These are phyloP conservation scores for Acanthococcus lagerstroemiae DNA, from an alignment of 2,888 invertebrate species.

Conservation along the genomic window DNA sequence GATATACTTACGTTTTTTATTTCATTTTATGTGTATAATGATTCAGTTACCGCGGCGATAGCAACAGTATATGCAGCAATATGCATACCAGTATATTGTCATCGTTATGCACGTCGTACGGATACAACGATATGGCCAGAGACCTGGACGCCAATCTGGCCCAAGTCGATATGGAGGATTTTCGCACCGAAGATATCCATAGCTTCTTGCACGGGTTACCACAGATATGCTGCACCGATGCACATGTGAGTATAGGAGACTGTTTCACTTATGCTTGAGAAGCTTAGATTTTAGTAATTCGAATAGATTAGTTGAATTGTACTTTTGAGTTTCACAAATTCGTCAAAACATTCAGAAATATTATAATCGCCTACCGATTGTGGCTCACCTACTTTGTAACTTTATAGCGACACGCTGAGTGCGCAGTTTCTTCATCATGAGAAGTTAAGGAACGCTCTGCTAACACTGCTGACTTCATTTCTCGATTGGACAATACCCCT, in stretches of 20 bases:
- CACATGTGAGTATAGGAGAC: conserved; percentile 43
- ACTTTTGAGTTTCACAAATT: too few relatives aligned
- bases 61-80: conserved; percentile 44
- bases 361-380: too few relatives aligned
- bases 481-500: too few relatives aligned
- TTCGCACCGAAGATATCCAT: conserved; percentile 82
- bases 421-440: too few relatives aligned
- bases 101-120: conserved; percentile 67
- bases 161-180: conserved; percentile 91
- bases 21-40: neutral
- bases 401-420: too few relatives aligned
- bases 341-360: too few relatives aligned
- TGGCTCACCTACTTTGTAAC: too few relatives aligned
- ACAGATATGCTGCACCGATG: conserved; percentile 50
- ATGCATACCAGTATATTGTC: conserved; percentile 71
- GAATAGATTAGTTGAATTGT: too few relatives aligned
- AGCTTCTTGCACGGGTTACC: conserved; percentile 70
- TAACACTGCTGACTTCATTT: too few relatives aligned
- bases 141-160: conserved; percentile 88
- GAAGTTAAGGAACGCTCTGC: too few relatives aligned
- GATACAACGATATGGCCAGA: conserved; percentile 63
- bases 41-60: conserved; percentile 58
- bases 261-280: too few relatives aligned
- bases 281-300: too few relatives aligned
- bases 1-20: conserved; percentile 1